phyloP scores from a whole-genome alignment of 2,113 vertebrate genomes.

The Festucalex cinctus region DNA sequence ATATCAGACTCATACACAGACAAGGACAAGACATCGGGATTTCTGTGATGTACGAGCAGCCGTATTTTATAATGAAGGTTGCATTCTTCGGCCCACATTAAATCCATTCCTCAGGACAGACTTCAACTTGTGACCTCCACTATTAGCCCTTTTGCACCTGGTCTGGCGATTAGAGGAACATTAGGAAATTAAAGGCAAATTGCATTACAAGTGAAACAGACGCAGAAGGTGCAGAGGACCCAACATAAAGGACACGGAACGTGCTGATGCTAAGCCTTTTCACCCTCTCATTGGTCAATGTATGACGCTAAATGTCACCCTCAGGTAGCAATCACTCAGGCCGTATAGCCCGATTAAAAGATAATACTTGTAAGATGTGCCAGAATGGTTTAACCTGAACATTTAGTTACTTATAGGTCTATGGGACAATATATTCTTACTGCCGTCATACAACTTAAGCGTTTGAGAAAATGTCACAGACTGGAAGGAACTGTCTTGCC shows the following conservation, averaged over 20 bases:
- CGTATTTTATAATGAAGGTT: conserved; percentile 71
- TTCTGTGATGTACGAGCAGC: conserved; percentile 48
- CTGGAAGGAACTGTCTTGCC: not conserved
- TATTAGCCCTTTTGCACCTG: conserved; percentile 71
- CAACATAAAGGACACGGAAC: conserved; percentile 56
- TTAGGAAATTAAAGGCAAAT: conserved; percentile 80
- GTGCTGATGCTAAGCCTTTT: conserved; percentile 65
- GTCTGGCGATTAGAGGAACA: conserved; percentile 75
- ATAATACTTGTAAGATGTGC: conserved; percentile 31
- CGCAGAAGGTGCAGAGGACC: conserved; percentile 61
- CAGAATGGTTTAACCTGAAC: conserved; percentile 29
- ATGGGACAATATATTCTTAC: conserved; percentile 17
- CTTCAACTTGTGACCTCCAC: conserved; percentile 70
- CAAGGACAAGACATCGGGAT: conserved; percentile 7
- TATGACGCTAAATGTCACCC: conserved; percentile 60
- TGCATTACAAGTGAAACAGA: conserved; percentile 75
- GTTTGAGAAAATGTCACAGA: not conserved
- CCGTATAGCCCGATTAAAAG: conserved; percentile 41
- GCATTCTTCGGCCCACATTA: conserved; percentile 71
- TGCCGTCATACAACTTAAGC: conserved; percentile 1
- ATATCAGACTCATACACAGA: conserved; percentile 20
- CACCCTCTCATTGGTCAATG: conserved; percentile 30
- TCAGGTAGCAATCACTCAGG: conserved; percentile 47
- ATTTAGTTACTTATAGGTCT: conserved; percentile 11
- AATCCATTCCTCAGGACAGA: conserved; percentile 70